A percentile compares a stretch with the other conserved stretches of the same genome.
phyloP scores from a whole-genome alignment of 1,140 invertebrate genomes.

The Drosophila insularis region DNA sequence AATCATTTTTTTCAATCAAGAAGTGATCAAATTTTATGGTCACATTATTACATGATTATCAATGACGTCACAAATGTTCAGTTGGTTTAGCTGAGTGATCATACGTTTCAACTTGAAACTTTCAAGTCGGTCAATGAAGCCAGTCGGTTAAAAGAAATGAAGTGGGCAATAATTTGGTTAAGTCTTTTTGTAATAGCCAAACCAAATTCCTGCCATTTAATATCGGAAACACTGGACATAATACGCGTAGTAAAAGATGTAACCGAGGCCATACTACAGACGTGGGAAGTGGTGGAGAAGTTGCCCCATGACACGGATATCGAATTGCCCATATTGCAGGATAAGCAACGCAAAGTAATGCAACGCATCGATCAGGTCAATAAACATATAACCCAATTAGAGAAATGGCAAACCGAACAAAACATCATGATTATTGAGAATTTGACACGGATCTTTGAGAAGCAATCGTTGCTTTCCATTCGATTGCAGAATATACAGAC shows the following conservation, averaged over 20 bases:
- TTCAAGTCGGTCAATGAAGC: neutral
- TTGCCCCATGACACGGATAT: neutral
- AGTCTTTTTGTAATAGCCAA: neutral
- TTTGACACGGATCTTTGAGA: conserved; percentile 8
- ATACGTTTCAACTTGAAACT: too few species aligned
- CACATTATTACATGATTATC: too few species aligned
- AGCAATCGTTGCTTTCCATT: neutral
- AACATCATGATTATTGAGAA: conserved; percentile 33
- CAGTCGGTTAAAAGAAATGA: conserved; percentile 5
- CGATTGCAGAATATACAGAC: conserved; percentile 15
- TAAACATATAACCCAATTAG: conserved; percentile 17
- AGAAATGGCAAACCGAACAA: conserved; percentile 26
- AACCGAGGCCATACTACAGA: conserved; percentile 2
- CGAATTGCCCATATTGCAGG: conserved; percentile 5
- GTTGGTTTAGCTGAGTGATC: too few species aligned
- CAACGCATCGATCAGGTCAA: conserved; percentile 20
- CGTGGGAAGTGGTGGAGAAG: conserved; percentile 21
- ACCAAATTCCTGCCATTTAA: neutral
- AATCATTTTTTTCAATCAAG: too few species aligned
- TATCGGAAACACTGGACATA: conserved; percentile 25
- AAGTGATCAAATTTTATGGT: too few species aligned
- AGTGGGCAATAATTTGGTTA: conserved; percentile 7
- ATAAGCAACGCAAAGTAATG: conserved; percentile 22
- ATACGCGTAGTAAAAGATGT: conserved; percentile 34
- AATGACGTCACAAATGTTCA: too few species aligned